Conservation (phyloP, 2,888 invertebrate genomes). For the Plebejus argus region DNA sequence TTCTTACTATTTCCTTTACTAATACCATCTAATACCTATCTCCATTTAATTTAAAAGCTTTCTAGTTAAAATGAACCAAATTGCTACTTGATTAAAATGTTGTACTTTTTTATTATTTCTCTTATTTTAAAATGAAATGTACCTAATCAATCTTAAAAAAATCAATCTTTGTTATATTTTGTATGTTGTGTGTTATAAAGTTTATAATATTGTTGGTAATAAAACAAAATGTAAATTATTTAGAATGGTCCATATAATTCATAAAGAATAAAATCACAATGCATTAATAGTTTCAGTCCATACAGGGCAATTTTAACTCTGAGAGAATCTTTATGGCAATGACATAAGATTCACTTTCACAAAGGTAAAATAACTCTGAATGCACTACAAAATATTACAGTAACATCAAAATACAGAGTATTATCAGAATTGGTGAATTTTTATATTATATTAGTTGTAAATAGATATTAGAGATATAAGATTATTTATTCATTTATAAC, state of each 20-base stretch:
- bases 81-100: too few species aligned
- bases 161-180: too few species aligned
- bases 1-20: too few species aligned
- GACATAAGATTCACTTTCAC: background rate
- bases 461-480: conserved; percentile 18
- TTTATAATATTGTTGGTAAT: conserved; percentile 34
- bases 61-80: too few species aligned
- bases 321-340: background rate
- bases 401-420: conserved; percentile 62
- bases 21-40: too few species aligned
- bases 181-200: too few species aligned
- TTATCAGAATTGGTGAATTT: conserved; percentile 50
- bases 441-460: conserved; percentile 27
- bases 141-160: too few species aligned
- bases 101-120: too few species aligned
- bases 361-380: background rate
- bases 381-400: conserved; percentile 46
- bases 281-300: conserved; percentile 58
- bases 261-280: conserved; percentile 77
- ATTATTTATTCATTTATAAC: background rate
- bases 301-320: conserved; percentile 35
- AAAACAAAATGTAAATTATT: conserved; percentile 54
- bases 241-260: conserved; percentile 78
- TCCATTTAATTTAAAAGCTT: too few species aligned
- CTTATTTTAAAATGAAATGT: too few species aligned